Conservation (phyloP, 30 jellyfish, hydroid and myxozoan species). For the Turritopsis rubra region DNA sequence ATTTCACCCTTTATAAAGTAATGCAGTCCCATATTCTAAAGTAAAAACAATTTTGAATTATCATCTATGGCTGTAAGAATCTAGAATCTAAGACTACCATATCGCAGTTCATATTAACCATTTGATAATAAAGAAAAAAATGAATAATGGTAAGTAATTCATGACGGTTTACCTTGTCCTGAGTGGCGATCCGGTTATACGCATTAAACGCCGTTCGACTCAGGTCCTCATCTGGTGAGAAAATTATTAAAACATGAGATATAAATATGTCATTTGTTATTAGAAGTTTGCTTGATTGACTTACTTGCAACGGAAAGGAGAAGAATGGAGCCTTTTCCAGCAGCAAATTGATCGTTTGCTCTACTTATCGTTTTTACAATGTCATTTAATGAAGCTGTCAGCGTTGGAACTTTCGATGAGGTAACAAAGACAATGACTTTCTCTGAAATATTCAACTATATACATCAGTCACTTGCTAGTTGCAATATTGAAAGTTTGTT, state of each 20-base stretch:
- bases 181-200: background rate
- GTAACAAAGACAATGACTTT: background rate
- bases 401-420: background rate
- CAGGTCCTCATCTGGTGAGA: background rate
- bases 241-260: no score
- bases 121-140: no score
- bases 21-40: background rate
- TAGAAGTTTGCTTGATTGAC: no score
- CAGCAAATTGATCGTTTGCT: background rate
- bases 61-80: background rate
- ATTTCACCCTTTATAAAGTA: background rate
- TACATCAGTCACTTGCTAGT: background rate
- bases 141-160: background rate
- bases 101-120: no score
- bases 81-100: no score
- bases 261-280: no score
- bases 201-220: background rate
- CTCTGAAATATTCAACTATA: no score
- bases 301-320: background rate
- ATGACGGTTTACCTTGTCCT: background rate
- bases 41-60: background rate
- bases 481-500: no score
- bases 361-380: background rate
- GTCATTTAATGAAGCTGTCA: background rate
- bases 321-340: background rate